Evolutionary conservation across 1,140 invertebrate species (phyloP).

Genomic region (Sitophilus oryzae): DNA sequence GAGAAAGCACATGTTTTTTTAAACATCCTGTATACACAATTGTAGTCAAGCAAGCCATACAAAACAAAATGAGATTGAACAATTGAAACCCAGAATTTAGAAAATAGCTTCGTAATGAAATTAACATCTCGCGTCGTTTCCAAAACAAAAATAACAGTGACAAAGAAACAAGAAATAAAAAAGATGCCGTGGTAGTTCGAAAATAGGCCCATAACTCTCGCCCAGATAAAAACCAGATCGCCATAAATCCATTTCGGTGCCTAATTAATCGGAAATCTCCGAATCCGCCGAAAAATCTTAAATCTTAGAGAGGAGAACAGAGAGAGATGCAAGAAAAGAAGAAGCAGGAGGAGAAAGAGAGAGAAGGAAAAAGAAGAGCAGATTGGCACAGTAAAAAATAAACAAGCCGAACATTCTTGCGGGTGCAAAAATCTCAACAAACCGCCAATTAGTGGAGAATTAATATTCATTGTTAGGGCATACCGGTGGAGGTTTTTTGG

Average conservation of each 20-base stretch:
- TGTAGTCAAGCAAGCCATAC: too few relatives aligned
- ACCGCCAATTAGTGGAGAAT: constrained; percentile 27
- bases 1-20: too few relatives aligned
- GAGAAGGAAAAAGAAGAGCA: constrained; percentile 4
- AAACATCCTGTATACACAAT: too few relatives aligned
- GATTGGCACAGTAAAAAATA: not conserved
- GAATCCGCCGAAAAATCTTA: constrained; percentile 11
- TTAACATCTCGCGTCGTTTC: not conserved
- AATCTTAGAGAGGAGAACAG: constrained; percentile 11
- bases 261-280: constrained; percentile 24
- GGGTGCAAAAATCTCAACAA: constrained; percentile 16
- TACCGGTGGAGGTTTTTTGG: not conserved
- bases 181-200: not conserved
- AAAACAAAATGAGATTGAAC: too few relatives aligned
- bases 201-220: constrained; percentile 17
- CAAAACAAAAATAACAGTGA: not conserved
- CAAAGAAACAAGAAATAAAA: too few relatives aligned
- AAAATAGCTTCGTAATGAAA: not conserved
- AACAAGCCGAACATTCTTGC: constrained; percentile 7
- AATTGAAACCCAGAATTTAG: too few relatives aligned
- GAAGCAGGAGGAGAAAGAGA: constrained; percentile 8
- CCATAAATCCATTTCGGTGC: constrained; percentile 16
- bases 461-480: constrained; percentile 29
- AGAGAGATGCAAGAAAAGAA: constrained; percentile 4
- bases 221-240: constrained; percentile 26